Evolutionary conservation across 2,888 invertebrate genomes (phyloP).

Genomic region (Lepidochrysops patricia): DNA sequence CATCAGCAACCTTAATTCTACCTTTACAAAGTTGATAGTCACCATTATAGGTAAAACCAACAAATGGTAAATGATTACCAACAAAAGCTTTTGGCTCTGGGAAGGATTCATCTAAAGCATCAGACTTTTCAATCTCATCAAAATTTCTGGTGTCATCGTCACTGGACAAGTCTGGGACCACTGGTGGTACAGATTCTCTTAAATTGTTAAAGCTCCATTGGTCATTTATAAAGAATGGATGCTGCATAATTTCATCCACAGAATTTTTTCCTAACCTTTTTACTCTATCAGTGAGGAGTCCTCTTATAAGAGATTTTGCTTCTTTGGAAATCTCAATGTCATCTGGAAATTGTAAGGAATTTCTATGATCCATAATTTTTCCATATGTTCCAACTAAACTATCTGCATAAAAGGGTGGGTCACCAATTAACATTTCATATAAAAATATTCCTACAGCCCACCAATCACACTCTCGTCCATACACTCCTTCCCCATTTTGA

Average conservation of each 20-base stretch:
- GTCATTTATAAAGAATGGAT: slow-evolving; percentile 96
- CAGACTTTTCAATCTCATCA: slow-evolving; percentile 97
- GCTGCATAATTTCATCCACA: slow-evolving; percentile 94
- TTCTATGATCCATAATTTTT: slow-evolving; percentile 99
- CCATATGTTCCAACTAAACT: slow-evolving; percentile 98
- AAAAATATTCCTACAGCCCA: slow-evolving; percentile 99
- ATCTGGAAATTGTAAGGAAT: slow-evolving; percentile 94
- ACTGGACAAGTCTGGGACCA: slow-evolving; percentile 94
- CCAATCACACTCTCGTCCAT: slow-evolving; percentile 99
- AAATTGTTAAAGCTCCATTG: slow-evolving; percentile 98
- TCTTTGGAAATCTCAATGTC: slow-evolving; percentile 94
- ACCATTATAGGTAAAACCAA: slow-evolving; percentile 97
- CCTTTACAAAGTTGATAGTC: slow-evolving; percentile 86
- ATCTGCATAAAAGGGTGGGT: slow-evolving; percentile 99
- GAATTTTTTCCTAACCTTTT: slow-evolving; percentile 93
- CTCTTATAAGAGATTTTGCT: slow-evolving; percentile 91
- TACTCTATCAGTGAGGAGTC: slow-evolving; percentile 93
- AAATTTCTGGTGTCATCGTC: slow-evolving; percentile 99
- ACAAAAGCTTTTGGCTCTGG: slow-evolving; percentile 97
- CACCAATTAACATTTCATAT: slow-evolving; percentile 98
- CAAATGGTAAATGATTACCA: slow-evolving; percentile 98
- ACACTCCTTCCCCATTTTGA: slow-evolving; percentile 95
- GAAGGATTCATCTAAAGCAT: slow-evolving; percentile 93
- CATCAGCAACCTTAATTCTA: slow-evolving; percentile 68
- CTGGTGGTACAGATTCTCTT: slow-evolving; percentile 94